Conservation (phyloP, 2,888 invertebrate species). For the Sinotaia quadrata region DNA sequence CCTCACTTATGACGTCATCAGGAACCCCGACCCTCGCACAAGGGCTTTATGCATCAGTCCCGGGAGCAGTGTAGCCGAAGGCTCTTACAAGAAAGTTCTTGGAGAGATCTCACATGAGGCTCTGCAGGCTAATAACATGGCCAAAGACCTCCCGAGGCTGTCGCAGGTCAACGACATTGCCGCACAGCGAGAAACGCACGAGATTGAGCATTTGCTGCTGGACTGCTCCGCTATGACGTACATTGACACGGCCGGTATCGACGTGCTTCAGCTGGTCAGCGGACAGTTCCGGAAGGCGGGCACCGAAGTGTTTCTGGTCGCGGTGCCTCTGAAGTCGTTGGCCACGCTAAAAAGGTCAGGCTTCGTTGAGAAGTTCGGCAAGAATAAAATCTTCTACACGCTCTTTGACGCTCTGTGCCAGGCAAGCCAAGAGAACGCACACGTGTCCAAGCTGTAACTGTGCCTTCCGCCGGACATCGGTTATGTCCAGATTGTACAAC, state of each 20-base stretch:
- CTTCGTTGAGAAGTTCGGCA: slow-evolving; percentile 43
- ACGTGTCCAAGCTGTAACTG: neutral
- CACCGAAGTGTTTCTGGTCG: slow-evolving; percentile 49
- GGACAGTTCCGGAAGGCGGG: slow-evolving; percentile 43
- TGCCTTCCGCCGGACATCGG: too few relatives aligned
- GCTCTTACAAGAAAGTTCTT: neutral
- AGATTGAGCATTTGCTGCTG: slow-evolving; percentile 46
- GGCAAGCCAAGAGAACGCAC: neutral
- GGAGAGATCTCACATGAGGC: neutral
- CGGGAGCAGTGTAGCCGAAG: neutral
- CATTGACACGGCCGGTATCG: slow-evolving; percentile 61
- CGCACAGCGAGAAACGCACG: neutral
- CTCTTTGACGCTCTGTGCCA: slow-evolving; percentile 46
- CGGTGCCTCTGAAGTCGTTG: slow-evolving; percentile 46
- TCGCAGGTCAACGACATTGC: neutral
- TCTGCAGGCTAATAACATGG: too few relatives aligned
- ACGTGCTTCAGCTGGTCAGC: slow-evolving; percentile 49
- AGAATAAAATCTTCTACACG: slow-evolving; percentile 46
- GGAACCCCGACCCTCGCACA: too few relatives aligned
- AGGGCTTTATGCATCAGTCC: too few relatives aligned
- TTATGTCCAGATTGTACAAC: too few relatives aligned
- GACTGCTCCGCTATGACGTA: slow-evolving; percentile 63
- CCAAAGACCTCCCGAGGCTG: too few relatives aligned
- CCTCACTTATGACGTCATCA: too few relatives aligned
- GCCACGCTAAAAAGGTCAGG: slow-evolving; percentile 47